Evolutionary conservation across 2,797 vertebrate genomes (phyloP), one percentile per base, ranked within the genome.

Genomic region (Paedocypris micromegethes): DNA sequence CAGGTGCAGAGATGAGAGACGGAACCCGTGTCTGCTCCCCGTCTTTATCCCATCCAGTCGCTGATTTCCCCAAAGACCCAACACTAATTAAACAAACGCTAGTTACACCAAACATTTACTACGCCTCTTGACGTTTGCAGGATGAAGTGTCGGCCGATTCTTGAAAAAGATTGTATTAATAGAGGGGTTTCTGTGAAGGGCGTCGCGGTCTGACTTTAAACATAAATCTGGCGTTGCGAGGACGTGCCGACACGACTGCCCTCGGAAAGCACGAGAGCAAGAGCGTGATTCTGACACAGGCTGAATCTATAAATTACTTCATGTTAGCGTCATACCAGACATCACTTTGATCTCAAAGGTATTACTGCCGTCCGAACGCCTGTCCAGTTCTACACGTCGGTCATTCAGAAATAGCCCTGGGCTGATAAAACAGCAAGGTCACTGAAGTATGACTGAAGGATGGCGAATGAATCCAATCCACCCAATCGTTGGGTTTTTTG

Each of bases 1-100:
- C 78, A 81, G 78, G 80, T 80, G 80, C 60, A 60, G 76, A 79
- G 77, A 79, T 79, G 80, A 81, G 76, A 78, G 76, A 80, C 72
- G 64, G 73, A 57, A 59, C 49, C 64, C 74, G 68, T 42, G 61
- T 51, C 70, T 54, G 61, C 66, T 65, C 49, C 8, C 58, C 0
- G 39, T 69, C 58, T 52, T 66, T n/a, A 59, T 61, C 66, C 41
- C 49, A 45, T 53, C 47, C 62, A 54, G 55, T 44, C 63, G 38
- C 50, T 45, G 41, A 52, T 66, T 42, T 67, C 48, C 47, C 61
- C 43, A 49, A 54, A 56, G 56, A 45, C 61, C 45, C 65, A 40
- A 8, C 53, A 23, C 37, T 46, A 60, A 63, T 72, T 59, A 62
- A 59, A 61, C 9, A 38, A n/a, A 62, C 62, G 47, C 39, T 8